Conservation (phyloP, 2,888 invertebrate species). For the Limenitis camilla region DNA sequence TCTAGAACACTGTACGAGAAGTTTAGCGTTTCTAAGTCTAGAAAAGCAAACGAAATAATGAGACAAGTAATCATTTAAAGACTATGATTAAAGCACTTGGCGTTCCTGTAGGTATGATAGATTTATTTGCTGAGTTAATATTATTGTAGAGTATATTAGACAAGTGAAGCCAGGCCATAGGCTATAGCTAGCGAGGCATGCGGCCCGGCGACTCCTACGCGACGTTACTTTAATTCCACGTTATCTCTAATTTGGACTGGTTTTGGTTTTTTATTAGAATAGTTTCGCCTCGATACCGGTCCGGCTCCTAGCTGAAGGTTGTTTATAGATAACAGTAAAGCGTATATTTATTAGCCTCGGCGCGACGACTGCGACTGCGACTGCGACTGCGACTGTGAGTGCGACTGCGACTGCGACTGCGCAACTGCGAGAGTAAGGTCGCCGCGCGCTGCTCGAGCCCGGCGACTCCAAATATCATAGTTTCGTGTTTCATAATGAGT, state of each 20-base stretch:
- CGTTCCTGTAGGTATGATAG: too few relatives aligned
- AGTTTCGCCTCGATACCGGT: constrained; percentile 70
- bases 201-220: constrained; percentile 29
- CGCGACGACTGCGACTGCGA: too few relatives aligned
- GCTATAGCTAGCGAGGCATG: constrained; percentile 1
- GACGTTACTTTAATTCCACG: constrained; percentile 33
- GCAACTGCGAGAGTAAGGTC: constrained; percentile 45
- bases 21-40: too few relatives aligned
- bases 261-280: constrained; percentile 69
- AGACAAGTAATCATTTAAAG: too few relatives aligned
- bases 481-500: constrained; percentile 71
- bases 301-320: constrained; percentile 56
- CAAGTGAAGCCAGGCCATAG: neutral
- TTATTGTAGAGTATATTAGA: neutral
- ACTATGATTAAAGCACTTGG: too few relatives aligned
- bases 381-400: too few relatives aligned
- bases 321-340: constrained; percentile 69
- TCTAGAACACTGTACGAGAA: too few relatives aligned
- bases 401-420: constrained; percentile 52
- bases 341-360: constrained; percentile 59
- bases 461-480: constrained; percentile 64
- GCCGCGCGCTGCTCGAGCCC: constrained; percentile 42
- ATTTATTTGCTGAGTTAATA: too few relatives aligned
- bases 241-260: constrained; percentile 64
- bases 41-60: too few relatives aligned